A percentile compares a stretch with the other conserved stretches of the same genome.
Conservation (phyloP, 1,140 invertebrate genomes). For the Trinorchestia longiramus region DNA sequence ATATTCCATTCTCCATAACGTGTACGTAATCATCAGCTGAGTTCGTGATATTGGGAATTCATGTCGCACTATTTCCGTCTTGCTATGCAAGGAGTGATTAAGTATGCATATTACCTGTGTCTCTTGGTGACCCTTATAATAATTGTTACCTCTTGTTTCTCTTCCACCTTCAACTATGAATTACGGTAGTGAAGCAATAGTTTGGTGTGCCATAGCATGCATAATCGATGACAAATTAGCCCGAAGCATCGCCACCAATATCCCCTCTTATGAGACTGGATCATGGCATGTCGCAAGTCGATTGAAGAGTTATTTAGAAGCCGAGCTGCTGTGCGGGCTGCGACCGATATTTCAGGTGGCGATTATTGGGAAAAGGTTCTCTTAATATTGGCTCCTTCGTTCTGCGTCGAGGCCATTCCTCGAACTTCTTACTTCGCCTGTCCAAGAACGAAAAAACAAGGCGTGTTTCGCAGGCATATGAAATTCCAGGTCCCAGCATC, state of each 20-base stretch:
- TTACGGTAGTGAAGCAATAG: too few species aligned
- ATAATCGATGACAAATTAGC: background rate
- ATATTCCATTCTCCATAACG: too few species aligned
- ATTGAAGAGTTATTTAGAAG: conserved; percentile 7
- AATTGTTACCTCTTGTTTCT: too few species aligned
- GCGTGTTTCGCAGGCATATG: conserved; percentile 12
- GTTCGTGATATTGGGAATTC: too few species aligned
- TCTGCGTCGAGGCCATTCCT: background rate
- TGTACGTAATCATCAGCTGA: too few species aligned
- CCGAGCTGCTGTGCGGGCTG: background rate
- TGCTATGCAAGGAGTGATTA: too few species aligned
- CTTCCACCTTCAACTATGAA: too few species aligned
- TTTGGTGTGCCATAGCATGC: background rate
- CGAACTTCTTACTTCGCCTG: background rate
- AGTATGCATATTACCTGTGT: too few species aligned
- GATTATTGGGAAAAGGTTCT: background rate
- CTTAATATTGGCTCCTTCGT: conserved; percentile 19
- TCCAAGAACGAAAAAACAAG: background rate
- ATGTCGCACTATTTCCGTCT: too few species aligned
- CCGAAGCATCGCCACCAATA: background rate
- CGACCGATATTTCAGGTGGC: background rate
- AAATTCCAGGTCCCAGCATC: background rate
- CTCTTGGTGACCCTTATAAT: too few species aligned
- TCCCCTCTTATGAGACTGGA: background rate
- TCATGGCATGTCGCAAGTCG: conserved; percentile 3